A percentile compares a stretch with the other conserved stretches of the same genome.
Conservation (phyloP, 2,797 vertebrate species). For the Eurystomus glaucurus region DNA sequence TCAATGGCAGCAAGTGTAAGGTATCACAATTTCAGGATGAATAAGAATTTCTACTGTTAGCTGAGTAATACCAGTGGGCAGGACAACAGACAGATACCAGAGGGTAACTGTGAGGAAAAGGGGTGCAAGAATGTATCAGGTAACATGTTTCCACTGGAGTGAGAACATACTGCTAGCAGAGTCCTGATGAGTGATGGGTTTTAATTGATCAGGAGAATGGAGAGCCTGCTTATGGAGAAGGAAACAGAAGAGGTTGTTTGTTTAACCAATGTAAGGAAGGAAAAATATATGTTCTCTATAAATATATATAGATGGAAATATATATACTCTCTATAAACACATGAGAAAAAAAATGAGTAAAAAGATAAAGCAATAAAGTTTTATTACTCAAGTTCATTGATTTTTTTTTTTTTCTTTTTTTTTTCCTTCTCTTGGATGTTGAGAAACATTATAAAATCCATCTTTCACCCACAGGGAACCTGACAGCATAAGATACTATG, state of each 20-base stretch:
- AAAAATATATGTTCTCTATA: not conserved
- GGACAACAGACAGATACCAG: not conserved
- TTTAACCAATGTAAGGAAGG: not conserved
- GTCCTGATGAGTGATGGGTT: not conserved
- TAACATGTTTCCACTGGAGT: not conserved
- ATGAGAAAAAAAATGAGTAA: not conserved
- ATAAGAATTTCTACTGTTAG: slow-evolving; percentile 6
- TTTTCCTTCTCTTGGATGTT: not conserved
- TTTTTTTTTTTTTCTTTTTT: not conserved
- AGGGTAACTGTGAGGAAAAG: not conserved
- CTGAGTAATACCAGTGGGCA: not conserved
- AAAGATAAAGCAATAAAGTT: not conserved
- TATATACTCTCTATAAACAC: not conserved
- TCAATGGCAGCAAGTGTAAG: not conserved
- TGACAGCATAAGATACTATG: not conserved
- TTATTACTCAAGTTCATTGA: not conserved
- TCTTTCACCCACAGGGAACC: not conserved
- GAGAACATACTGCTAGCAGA: not conserved
- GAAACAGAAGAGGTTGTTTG: not conserved
- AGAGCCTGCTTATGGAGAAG: not conserved
- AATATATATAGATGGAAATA: not conserved
- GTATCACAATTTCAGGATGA: not conserved
- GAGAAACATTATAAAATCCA: not conserved
- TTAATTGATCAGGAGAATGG: not conserved
- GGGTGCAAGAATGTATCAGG: not conserved